phyloP scores from a whole-genome alignment of 2,888 invertebrate species.

The Megalurothrips usitatus region DNA sequence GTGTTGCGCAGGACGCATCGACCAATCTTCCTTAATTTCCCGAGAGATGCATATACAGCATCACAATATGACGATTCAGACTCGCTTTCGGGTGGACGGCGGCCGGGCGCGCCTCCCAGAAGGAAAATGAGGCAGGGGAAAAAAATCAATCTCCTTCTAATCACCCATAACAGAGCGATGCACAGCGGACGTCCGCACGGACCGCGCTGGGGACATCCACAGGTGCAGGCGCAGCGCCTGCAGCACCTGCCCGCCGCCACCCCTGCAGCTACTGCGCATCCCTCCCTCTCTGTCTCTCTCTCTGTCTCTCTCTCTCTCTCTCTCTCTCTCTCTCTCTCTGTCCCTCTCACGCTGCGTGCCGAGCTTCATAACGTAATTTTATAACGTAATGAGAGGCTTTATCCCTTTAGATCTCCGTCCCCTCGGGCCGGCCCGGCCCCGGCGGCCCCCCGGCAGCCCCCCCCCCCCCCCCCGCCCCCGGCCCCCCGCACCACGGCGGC shows the following conservation, averaged over 20 bases:
- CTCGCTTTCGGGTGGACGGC: too few species aligned
- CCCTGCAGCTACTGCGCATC: neutral
- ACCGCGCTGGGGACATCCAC: neutral
- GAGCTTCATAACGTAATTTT: conserved; percentile 17
- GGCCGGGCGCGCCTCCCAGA: too few species aligned
- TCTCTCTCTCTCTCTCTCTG: neutral
- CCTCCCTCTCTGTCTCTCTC: neutral
- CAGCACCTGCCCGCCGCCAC: neutral
- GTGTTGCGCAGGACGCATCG: too few species aligned
- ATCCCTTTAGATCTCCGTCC: neutral
- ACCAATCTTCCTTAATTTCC: too few species aligned
- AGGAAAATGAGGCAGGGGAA: neutral
- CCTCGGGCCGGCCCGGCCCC: neutral
- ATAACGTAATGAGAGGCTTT: conserved; percentile 15
- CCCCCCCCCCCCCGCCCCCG: neutral
- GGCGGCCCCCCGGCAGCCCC: neutral
- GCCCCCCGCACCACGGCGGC: neutral
- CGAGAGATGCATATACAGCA: too few species aligned
- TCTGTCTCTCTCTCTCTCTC: neutral
- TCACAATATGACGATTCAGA: too few species aligned
- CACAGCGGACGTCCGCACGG: neutral
- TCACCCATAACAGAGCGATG: neutral
- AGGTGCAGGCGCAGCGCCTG: neutral
- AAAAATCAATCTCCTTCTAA: conserved; percentile 19
- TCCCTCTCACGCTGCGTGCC: neutral